These are phyloP conservation scores for Octodonta nipae DNA, from an alignment of 2,888 invertebrate species.

Conservation along the genomic window DNA sequence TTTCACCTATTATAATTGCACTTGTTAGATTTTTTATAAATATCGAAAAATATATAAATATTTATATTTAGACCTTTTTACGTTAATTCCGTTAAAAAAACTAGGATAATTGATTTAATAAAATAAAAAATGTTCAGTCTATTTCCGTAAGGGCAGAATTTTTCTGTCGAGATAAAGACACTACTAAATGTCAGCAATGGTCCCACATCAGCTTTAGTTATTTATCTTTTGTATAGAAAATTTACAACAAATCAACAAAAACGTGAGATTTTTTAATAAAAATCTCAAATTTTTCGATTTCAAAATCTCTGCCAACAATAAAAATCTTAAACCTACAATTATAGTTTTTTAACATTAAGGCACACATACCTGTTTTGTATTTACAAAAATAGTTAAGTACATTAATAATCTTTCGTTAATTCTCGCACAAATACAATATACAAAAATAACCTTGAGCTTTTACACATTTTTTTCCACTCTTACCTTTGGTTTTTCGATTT, in stretches of 20 bases:
- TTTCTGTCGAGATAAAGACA: conserved; percentile 3
- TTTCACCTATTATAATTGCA: conserved; percentile 4
- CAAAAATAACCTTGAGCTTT: conserved; percentile 17
- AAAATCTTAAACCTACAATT: not conserved
- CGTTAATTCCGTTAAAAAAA: too few relatives aligned
- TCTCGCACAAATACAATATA: conserved; percentile 10
- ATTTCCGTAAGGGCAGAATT: conserved; percentile 8
- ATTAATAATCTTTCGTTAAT: conserved; percentile 11
- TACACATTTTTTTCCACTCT: conserved; percentile 11
- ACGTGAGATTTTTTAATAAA: not conserved
- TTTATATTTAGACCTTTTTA: too few relatives aligned
- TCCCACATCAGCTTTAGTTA: conserved; percentile 15
- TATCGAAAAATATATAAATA: not conserved
- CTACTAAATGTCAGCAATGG: conserved; percentile 9
- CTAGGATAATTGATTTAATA: not conserved
- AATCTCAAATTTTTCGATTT: not conserved
- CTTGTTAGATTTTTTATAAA: too few relatives aligned
- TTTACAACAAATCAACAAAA: conserved; percentile 12
- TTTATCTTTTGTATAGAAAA: conserved; percentile 11
- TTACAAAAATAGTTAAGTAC: conserved; percentile 24
- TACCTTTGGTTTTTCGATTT: conserved; percentile 22
- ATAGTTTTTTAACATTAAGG: conserved; percentile 17
- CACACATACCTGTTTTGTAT: conserved; percentile 20
- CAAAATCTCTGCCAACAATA: conserved; percentile 3
- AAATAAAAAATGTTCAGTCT: conserved; percentile 10